Conservation (phyloP, 2,797 vertebrate genomes). For the Onychomys arenicola region DNA sequence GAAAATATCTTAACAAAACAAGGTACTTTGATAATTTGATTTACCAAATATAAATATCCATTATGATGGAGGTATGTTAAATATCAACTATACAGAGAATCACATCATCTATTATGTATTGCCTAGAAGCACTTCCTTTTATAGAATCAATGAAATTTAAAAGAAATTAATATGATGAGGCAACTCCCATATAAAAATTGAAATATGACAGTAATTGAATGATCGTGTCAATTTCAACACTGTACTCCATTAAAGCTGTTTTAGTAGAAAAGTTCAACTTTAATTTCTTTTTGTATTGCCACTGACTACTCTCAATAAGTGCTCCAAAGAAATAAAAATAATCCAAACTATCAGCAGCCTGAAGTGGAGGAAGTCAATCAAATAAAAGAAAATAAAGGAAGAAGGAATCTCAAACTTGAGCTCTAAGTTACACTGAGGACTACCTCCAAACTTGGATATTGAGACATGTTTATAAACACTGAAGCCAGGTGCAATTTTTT, state of each 20-base stretch:
- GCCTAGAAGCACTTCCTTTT: neutral
- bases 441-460: neutral
- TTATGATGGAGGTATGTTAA: neutral
- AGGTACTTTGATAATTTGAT: neutral
- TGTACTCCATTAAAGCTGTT: neutral
- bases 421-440: slow-evolving; percentile 24
- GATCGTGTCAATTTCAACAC: neutral
- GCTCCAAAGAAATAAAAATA: neutral
- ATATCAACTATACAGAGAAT: slow-evolving; percentile 27
- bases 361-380: neutral
- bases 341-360: neutral
- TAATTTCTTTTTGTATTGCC: neutral
- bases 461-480: neutral
- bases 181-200: neutral
- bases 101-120: neutral
- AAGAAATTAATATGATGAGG: neutral
- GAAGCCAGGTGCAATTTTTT: slow-evolving; percentile 15
- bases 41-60: neutral
- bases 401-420: neutral
- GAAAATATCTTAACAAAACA: slow-evolving; percentile 1
- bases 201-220: neutral
- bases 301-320: neutral
- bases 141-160: neutral
- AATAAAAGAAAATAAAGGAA: slow-evolving; percentile 12
- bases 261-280: neutral